Base-by-base conservation (phyloP, 1,140 invertebrate genomes). In the Potamilus streckersoni region DNA sequence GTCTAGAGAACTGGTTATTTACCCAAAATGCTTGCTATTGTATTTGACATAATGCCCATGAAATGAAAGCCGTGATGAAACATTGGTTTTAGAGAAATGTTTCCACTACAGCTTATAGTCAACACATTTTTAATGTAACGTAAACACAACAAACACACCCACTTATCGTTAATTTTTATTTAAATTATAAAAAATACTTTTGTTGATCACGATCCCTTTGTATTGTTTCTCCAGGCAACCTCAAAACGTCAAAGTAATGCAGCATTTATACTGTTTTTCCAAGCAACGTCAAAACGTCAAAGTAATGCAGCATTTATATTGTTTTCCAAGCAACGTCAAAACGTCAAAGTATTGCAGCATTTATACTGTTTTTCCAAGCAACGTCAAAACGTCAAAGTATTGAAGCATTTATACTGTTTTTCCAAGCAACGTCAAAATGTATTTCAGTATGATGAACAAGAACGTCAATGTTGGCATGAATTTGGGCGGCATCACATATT, bases 381-480 rank as follows among this genome's bases (percentile, higher is more conserved):
- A 23, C 23, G 23, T 23, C 23, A 23, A 23, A 23, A 23, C 23
- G 23, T 23, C 23, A 23, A 23, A 23, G 23, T 23, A 23, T 23
- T 23, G 23, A 0, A 23, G 23, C 2, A 23, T 23, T 23, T 23
- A 16, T 55, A 67, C 56, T 57, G 17, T 38, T 38, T 38, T 8
- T 38, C 38, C 38, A 38, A 38, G 8, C 38, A 38, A 38, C 38
- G 38, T 38, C 38, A 38, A 38, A 38, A 38, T 38, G 38, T 38
- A 27, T 62, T 74, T 16, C 27, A 84, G 83, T 16, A 81, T 82
- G 79, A 67, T 79, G 66, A 84, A 84, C 60, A 74, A 74, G 12
- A 73, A 75, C 55, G 74, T 82, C 14, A 68, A 64, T n/a, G 62
- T 84, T 8, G 84, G 81, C 13, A 80, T 85, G 66, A 85, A 85